Percentiles rank a stretch among this genome's conserved stretches.
phyloP scores from a whole-genome alignment of 2,797 vertebrate species.

The Schizothorax lantsangensis region DNA sequence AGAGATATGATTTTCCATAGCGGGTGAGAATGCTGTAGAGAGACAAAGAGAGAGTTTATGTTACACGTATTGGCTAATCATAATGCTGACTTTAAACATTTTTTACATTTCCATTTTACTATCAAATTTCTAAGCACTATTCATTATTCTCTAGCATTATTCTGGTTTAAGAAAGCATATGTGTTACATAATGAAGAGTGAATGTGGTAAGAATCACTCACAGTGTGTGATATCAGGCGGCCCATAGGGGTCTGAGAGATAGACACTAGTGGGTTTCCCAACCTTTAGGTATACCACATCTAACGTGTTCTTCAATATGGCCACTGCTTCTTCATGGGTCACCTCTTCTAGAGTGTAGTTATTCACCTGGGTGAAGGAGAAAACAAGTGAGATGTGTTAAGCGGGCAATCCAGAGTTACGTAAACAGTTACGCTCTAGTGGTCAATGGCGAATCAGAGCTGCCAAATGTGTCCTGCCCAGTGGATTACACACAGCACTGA shows the following conservation, averaged over 20 bases:
- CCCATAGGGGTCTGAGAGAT: constrained; percentile 95
- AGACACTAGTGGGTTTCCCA: constrained; percentile 95
- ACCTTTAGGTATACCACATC: constrained; percentile 96
- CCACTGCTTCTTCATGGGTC: constrained; percentile 96
- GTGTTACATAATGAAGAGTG: background rate
- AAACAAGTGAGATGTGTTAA: constrained; percentile 41
- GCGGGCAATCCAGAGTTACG: constrained; percentile 26
- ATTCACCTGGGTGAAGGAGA: constrained; percentile 84
- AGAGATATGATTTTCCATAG: constrained; percentile 95
- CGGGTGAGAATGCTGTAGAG: constrained; percentile 89
- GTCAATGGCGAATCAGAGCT: constrained; percentile 49
- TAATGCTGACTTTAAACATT: background rate
- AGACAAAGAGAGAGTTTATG: constrained; percentile 36
- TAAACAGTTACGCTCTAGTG: constrained; percentile 45
- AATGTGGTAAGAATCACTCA: constrained; percentile 78
- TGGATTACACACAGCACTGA: constrained; percentile 72
- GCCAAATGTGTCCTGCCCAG: constrained; percentile 54
- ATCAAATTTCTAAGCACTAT: background rate
- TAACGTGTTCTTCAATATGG: constrained; percentile 95
- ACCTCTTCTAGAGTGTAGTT: constrained; percentile 97
- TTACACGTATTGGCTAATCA: background rate
- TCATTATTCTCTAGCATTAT: background rate
- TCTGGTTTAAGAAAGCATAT: background rate
- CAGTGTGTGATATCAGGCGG: constrained; percentile 95
- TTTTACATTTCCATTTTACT: background rate